Base-by-base conservation (phyloP, 2,888 invertebrate genomes). In the Orthosia gracilis region DNA sequence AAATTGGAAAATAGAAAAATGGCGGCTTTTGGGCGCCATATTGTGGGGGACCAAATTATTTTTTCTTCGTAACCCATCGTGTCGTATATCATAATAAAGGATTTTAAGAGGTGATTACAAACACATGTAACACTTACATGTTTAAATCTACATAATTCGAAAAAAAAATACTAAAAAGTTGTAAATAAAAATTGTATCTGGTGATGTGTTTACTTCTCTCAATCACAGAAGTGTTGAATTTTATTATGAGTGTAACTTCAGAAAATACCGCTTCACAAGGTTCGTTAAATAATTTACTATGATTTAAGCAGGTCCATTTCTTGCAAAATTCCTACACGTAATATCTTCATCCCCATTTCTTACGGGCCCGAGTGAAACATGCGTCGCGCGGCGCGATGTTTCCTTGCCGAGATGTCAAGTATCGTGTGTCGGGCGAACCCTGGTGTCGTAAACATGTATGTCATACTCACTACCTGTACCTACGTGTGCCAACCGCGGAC, bases 371-470 rank as follows among this genome's bases (percentile, higher is more conserved):
- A 93, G 92, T 93, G 94, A 93, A 92, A 93, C 92, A 94, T 92
- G 91, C 89, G 89, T 91, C 90, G 89, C 88, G 90, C 89, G 89
- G 90, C 87, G 89, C 90, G 91, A 90, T 90, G 92, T 92, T 91
- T 92, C 92, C 92, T 94, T 91, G 89, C 91, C 83, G 88, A 89
- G 90, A 93, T 93, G 84, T 92, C 93, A 92, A 92, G 95, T 95
- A 96, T 96, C 95, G 93, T 94, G 89, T 96, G 93, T 95, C 96
- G 87, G 89, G 91, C 87, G 88, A 88, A 90, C 87, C 88, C 90
- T 86, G 90, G 92, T 90, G 91, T 94, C 95, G 90, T 96, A 95
- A 96, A 96, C 92, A 92, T 93, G 94, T 93, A 92, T 92, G 95
- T 93, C 93, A 92, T 88, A 91, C 87, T 71, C 85, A 90, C 91